Conservation (phyloP, 2,888 invertebrate genomes). For the Magallana nippona region DNA sequence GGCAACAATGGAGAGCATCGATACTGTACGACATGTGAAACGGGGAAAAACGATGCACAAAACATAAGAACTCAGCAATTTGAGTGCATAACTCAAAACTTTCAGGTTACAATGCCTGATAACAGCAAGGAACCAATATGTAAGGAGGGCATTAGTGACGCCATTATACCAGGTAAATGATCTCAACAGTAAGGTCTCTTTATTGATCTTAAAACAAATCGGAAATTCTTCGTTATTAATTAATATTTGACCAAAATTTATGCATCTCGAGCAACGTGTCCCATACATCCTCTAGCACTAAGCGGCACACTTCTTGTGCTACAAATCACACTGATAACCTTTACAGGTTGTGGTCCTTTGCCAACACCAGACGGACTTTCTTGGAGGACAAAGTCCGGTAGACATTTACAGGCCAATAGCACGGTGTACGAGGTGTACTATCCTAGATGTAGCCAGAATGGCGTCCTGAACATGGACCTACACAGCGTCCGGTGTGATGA, state of each 20-base stretch:
- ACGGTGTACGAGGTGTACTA: not conserved
- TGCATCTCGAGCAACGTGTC: too few relatives aligned
- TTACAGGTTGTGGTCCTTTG: conserved; percentile 26
- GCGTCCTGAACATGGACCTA: not conserved
- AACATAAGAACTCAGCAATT: not conserved
- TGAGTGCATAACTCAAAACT: not conserved
- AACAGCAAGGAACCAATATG: not conserved
- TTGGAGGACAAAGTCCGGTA: not conserved
- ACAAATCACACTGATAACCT: not conserved
- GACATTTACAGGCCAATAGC: not conserved
- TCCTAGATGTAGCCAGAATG: not conserved
- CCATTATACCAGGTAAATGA: not conserved
- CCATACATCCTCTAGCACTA: too few relatives aligned
- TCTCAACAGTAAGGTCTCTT: too few relatives aligned
- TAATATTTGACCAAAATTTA: too few relatives aligned
- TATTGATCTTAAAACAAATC: too few relatives aligned
- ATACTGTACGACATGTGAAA: not conserved
- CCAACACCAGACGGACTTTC: not conserved
- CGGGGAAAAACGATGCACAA: not conserved
- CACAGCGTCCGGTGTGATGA: not conserved
- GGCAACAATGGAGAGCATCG: not conserved
- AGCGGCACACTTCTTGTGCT: too few relatives aligned
- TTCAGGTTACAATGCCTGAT: not conserved
- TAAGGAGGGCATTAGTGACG: not conserved
- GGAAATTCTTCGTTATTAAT: too few relatives aligned